phyloP scores from a whole-genome alignment of 1,140 invertebrate species.

The Zaprionus ghesquierei region DNA sequence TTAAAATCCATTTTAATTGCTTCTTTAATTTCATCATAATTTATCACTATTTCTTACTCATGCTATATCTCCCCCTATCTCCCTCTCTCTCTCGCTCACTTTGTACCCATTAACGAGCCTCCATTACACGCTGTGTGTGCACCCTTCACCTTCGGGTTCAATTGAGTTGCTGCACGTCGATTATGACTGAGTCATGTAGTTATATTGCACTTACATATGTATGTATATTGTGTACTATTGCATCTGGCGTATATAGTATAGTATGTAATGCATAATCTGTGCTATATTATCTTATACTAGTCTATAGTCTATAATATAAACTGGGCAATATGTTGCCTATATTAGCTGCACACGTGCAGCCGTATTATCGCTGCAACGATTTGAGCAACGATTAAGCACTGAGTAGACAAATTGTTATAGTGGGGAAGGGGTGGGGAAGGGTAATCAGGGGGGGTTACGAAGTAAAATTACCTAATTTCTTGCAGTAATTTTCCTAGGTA shows the following conservation, averaged over 20 bases:
- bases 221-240: not conserved
- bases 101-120: not conserved
- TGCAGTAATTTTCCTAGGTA: not conserved
- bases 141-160: slow-evolving; percentile 1
- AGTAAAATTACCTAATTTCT: not conserved
- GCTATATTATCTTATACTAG: too few species aligned
- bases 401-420: not conserved
- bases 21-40: too few species aligned
- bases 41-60: too few species aligned
- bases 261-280: too few species aligned
- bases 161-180: not conserved
- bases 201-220: not conserved
- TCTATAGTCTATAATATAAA: not conserved
- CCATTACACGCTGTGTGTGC: not conserved
- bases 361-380: not conserved
- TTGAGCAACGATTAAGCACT: not conserved
- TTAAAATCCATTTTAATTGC: too few species aligned
- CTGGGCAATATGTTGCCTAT: not conserved
- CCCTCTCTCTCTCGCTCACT: not conserved
- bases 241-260: not conserved
- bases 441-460: not conserved
- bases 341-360: not conserved
- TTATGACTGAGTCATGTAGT: not conserved
- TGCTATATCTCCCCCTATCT: not conserved
- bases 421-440: not conserved